Evolutionary conservation across 2,797 vertebrate species (phyloP), one percentile per base, ranked within the genome.

Genomic region (Eospalax fontanierii): DNA sequence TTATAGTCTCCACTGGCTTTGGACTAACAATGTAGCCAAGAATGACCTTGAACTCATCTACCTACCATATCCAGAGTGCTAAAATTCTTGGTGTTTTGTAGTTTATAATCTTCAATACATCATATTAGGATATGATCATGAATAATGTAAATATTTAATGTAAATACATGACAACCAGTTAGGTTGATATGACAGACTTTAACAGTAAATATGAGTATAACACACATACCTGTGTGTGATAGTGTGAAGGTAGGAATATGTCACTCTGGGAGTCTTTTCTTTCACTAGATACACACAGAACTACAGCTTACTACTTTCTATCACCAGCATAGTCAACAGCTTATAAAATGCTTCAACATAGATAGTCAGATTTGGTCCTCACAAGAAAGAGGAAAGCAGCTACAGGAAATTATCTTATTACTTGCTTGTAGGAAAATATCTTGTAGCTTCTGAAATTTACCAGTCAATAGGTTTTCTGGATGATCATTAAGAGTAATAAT

Each of bases 201-300:
- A 71, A 68, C 38, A 63, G 54, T 74, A 68, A 84, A 74, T 50
- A 16, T 57, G 38, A 68, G 14, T 28, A 12, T 75, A 90, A 70
- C 8, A 30, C 26, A 57, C 16, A 11, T 70, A 19, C 35, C 40
- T 81, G 30, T n/a, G 54, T 40, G 63, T 50, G 7, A 80, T 35
- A 81, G 76, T 78, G 68, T 30, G 57, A 15, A 33, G 16, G 66
- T 59, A 96, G 83, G 95, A 94, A 95, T 75, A 70, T 78, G 93
- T 93, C 38, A 46, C 30, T 11, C 22, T 54, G 30, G 74, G 40
- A 19, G 63, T 22, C 68, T 89, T 95, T 96, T 96, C 70, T 79
- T 70, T 80, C 24, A 94, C 0, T 21, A 74, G 84, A 94, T 84
- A n/a, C 68, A 95, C 92, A 63, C 30, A 81, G 22, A 46, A 54